Conservation (phyloP, 2,888 invertebrate genomes). For the Apotomis capreana region DNA sequence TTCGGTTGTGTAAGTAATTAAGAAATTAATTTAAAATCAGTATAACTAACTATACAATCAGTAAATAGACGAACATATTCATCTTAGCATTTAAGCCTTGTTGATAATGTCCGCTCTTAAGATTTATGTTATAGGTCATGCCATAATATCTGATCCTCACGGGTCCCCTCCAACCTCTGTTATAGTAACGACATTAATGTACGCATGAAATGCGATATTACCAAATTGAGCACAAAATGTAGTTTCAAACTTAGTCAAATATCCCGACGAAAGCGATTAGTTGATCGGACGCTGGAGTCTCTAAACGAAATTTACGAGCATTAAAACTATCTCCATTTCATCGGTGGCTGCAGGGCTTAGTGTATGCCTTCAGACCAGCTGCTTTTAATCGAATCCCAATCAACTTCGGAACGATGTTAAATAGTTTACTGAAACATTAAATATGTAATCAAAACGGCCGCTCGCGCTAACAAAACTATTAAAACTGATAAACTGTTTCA, state of each 20-base stretch:
- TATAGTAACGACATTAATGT: slow-evolving; percentile 13
- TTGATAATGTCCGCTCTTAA: too few relatives aligned
- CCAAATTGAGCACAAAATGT: slow-evolving; percentile 49
- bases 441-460: slow-evolving; percentile 71
- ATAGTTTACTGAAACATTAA: slow-evolving; percentile 75
- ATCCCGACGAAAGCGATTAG: slow-evolving; percentile 71
- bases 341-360: slow-evolving; percentile 68
- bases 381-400: slow-evolving; percentile 79
- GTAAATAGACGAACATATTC: too few relatives aligned
- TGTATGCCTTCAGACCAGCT: slow-evolving; percentile 67
- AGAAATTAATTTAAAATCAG: too few relatives aligned
- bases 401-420: slow-evolving; percentile 72
- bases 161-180: background rate
- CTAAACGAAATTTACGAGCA: slow-evolving; percentile 78
- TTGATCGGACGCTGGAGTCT: slow-evolving; percentile 68
- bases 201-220: slow-evolving; percentile 30
- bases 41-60: too few relatives aligned
- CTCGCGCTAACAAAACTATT: slow-evolving; percentile 61
- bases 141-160: background rate
- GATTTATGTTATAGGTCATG: too few relatives aligned
- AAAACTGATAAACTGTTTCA: slow-evolving; percentile 67
- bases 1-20: too few relatives aligned
- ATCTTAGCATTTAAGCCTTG: too few relatives aligned
- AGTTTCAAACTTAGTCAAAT: slow-evolving; percentile 69
- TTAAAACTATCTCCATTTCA: slow-evolving; percentile 81